Evolutionary conservation across 2,797 vertebrate species (phyloP).

Genomic region (Gallinago nigripennis): DNA sequence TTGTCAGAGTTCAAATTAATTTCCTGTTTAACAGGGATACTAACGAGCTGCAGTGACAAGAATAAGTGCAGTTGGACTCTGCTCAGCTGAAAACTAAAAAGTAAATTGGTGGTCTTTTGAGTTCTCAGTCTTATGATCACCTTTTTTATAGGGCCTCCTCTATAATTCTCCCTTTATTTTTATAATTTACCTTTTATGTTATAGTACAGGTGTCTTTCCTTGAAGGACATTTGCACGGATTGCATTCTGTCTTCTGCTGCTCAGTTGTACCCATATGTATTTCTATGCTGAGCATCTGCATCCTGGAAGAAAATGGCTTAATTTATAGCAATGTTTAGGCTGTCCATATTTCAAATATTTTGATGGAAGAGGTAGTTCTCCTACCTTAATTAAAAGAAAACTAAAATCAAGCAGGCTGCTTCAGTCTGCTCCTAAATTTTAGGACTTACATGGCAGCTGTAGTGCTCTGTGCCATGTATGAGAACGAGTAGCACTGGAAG

Average conservation of each 20-base stretch:
- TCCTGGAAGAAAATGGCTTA: neutral
- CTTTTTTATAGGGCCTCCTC: neutral
- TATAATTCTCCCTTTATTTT: neutral
- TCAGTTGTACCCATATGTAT: neutral
- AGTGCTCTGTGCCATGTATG: neutral
- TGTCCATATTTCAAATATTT: neutral
- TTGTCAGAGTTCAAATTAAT: slow-evolving; percentile 40
- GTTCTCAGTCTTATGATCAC: neutral
- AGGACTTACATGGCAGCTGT: neutral
- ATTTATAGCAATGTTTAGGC: neutral
- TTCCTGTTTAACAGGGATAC: neutral
- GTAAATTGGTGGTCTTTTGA: neutral
- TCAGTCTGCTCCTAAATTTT: neutral
- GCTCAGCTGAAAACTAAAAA: neutral
- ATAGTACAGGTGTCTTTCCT: neutral
- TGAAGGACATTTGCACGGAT: neutral
- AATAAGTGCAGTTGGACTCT: neutral
- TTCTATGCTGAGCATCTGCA: neutral
- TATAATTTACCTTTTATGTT: neutral
- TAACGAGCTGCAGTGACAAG: neutral
- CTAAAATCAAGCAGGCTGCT: rapidly evolving
- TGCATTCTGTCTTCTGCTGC: neutral
- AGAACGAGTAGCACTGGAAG: neutral
- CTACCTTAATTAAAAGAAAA: neutral
- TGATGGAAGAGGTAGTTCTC: neutral